Evolutionary conservation across 1,140 invertebrate genomes (phyloP), one percentile per base, ranked within the genome.

Genomic region (Panonychus citri): DNA sequence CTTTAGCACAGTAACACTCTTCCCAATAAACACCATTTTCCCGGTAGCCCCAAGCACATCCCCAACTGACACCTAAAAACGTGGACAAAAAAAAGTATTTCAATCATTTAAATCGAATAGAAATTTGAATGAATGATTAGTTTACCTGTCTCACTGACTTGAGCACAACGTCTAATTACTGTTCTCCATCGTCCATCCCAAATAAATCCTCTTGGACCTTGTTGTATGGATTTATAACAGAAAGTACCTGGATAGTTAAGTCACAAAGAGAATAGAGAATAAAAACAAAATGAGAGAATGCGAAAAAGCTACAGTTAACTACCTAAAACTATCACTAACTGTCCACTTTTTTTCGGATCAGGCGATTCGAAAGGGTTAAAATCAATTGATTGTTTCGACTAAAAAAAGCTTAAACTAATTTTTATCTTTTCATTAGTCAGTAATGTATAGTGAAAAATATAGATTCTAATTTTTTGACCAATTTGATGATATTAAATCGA

Each of bases 31-130:
- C 82, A 3, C 86, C 85, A 64, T 91, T 90, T 56, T 84, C 79
- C 61, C 84, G 79, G 15, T 90, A 85, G 17, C 87, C 87, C 86
- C 87, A 91, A 66, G 91, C 90, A 64, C 87, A 93, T 86, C 85
- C 62, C 86, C 86, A 30, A 81, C 88, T 60, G 13, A 66, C 64
- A 5, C 64, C 58, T 59, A 28, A 43, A 42, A 34, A 39, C 3
- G 2, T 15, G 21, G 13, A 28, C 15, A 40, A 12, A 2, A 51
- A 25, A 53, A 30, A 8, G 21, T 2, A 15, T 52, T 2, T 30
- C 17, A 30, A 48, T 52, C 13, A 52, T 37, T 19, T 24, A 40
- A 46, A 57, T 8, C 21, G 42, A 21, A 15, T n/a, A 4, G 7
- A 54, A 57, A 21, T 55, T 55, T 27, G 13, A 10, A 24, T 24